Base-by-base conservation (phyloP, 2,113 vertebrate species). In the Etheostoma cragini region DNA sequence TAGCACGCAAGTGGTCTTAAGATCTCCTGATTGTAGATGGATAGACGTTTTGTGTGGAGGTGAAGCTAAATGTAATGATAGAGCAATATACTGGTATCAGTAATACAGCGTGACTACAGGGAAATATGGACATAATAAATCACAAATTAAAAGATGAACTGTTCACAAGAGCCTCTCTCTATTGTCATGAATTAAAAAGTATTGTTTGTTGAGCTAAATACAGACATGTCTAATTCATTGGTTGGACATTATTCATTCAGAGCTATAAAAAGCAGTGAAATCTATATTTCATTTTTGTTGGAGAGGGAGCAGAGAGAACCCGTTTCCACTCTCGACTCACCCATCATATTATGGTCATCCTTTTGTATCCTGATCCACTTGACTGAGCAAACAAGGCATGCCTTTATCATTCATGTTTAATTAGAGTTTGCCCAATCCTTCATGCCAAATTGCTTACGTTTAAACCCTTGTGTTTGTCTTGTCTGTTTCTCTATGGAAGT, bases 331-430 rank as follows among this genome's bases (percentile, higher is more conserved):
- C 66, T 42, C 10, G 38, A n/a, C 71, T 70, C 74, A 78, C 53
- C 62, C 46, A 17, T 50, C 26, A n/a, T 76, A 72, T 82, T 75
- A 71, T 83, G 82, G 83, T 78, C 65, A 72, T 78, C 47, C 64
- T 72, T 72, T 74, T 82, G 81, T 78, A 71, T 84, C 62, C 52
- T 65, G 82, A 80, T 85, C 72, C 70, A 87, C 70, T 84, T 87
- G 87, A 91, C 78, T 88, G 83, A 89, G 85, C 90, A 92, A 92
- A 93, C 83, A 92, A 92, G 81, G 63, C 84, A 78, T 78, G 83
- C 33, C 79, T 91, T 82, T 73, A 91, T 92, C 82, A 87, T 90
- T 93, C 78, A 88, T 84, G 81, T 90, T 93, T 92, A 92, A 93
- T 89, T 89, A 86, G 72, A 89, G 81, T 75, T 87, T 81, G 74